Percentiles rank a stretch among this genome's conserved stretches.
Evolutionary conservation across 2,113 vertebrate genomes (phyloP).

Genomic region (Rhombomys opimus): DNA sequence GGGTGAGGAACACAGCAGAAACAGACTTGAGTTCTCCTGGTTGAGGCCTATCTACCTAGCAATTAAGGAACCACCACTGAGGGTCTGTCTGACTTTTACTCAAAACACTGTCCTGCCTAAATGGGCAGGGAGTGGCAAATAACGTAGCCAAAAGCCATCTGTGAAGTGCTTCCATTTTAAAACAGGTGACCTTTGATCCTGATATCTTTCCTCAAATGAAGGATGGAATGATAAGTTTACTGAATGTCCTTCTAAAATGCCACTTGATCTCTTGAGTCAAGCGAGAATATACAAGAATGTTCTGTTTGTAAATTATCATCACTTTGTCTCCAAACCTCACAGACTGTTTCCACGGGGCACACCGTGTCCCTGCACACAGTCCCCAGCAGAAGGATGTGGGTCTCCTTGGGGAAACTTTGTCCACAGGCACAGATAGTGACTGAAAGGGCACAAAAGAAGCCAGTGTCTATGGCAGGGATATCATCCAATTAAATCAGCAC

Average conservation of each 20-base stretch:
- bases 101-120: background rate
- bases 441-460: constrained; percentile 80
- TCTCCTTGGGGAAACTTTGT: constrained; percentile 81
- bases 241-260: constrained; percentile 72
- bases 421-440: constrained; percentile 79
- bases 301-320: constrained; percentile 56
- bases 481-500: constrained; percentile 86
- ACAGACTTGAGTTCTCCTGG: background rate
- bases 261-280: constrained; percentile 53
- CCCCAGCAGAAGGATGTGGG: constrained; percentile 84
- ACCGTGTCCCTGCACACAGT: constrained; percentile 70
- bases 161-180: constrained; percentile 57
- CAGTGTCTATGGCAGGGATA: constrained; percentile 83
- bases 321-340: background rate
- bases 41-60: background rate
- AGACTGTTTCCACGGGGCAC: constrained; percentile 61
- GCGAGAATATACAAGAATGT: constrained; percentile 58
- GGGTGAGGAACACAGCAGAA: background rate
- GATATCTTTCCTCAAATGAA: background rate
- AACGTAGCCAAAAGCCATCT: constrained; percentile 51
- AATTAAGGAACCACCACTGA: background rate
- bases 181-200: constrained; percentile 66
- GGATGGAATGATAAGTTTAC: constrained; percentile 51
- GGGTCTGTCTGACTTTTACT: background rate
- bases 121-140: background rate